These are phyloP conservation scores for Myopa testacea DNA, from an alignment of 2,888 invertebrate species.

Conservation along the genomic window DNA sequence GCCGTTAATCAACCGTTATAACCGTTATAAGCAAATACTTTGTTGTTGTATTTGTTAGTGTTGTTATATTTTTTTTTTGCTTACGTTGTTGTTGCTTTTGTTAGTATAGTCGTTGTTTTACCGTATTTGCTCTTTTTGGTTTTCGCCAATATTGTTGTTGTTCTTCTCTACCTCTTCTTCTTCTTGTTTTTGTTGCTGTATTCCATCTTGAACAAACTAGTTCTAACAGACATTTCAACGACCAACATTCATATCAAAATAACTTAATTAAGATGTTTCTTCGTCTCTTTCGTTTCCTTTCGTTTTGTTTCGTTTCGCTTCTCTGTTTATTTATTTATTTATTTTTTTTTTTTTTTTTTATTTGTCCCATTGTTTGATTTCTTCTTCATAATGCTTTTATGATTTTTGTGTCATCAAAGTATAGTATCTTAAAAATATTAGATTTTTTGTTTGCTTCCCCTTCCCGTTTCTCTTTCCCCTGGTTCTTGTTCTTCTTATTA, in stretches of 20 bases:
- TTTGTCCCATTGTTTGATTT: neutral
- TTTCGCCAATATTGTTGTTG: too few species aligned
- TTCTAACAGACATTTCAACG: neutral
- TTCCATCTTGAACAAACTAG: too few species aligned
- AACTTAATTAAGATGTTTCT: slow-evolving; percentile 22
- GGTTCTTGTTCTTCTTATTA: neutral
- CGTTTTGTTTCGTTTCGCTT: neutral
- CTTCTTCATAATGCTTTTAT: neutral
- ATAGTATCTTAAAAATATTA: too few species aligned
- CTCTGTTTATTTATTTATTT: neutral
- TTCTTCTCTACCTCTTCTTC: slow-evolving; percentile 1
- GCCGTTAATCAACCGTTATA: neutral
- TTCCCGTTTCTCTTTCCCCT: neutral
- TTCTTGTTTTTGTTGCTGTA: too few species aligned
- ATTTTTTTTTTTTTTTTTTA: neutral
- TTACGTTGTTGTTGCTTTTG: too few species aligned
- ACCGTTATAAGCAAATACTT: neutral
- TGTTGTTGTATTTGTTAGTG: neutral
- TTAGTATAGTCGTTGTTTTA: too few species aligned
- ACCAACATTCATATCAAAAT: neutral
- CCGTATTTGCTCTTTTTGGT: too few species aligned
- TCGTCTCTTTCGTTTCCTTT: neutral
- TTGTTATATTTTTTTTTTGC: neutral
- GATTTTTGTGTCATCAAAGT: too few species aligned
- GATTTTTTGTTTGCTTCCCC: too few species aligned